phyloP scores from a whole-genome alignment of 2,888 invertebrate species.

The Isotomurus palustris region DNA sequence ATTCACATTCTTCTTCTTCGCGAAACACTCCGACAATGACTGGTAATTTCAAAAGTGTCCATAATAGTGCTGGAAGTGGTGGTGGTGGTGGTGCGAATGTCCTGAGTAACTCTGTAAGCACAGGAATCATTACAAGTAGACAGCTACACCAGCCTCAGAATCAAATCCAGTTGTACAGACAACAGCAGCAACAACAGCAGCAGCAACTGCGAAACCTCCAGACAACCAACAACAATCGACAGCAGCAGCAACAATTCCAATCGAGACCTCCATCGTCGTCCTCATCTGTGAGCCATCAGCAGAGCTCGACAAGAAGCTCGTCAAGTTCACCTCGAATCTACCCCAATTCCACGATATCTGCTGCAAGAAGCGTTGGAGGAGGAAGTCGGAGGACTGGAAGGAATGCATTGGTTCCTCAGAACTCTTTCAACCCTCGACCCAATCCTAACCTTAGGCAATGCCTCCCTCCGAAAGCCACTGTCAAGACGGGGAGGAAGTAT shows the following conservation, averaged over 20 bases:
- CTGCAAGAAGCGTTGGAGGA: background rate
- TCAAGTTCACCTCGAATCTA: background rate
- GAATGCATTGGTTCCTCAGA: slow-evolving; percentile 3
- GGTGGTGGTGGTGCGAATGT: slow-evolving; percentile 10
- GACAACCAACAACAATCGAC: too few species aligned
- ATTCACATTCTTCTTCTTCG: background rate
- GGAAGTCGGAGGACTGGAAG: background rate
- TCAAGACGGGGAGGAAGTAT: slow-evolving; percentile 46
- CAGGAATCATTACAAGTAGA: background rate
- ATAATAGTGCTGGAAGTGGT: slow-evolving; percentile 18
- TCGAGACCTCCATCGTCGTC: background rate
- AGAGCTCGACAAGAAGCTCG: background rate
- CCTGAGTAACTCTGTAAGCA: background rate
- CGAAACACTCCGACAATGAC: background rate
- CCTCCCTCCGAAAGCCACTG: slow-evolving; percentile 43
- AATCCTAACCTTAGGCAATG: slow-evolving; percentile 21
- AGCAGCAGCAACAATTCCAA: background rate
- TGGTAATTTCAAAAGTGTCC: background rate
- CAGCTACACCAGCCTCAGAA: slow-evolving; percentile 4
- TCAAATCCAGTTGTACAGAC: slow-evolving; percentile 3
- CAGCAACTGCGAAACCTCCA: background rate
- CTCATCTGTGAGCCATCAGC: background rate
- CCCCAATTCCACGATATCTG: background rate
- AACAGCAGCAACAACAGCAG: background rate
- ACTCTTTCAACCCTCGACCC: background rate